These are phyloP conservation scores for Halictus quadricinctus DNA, from an alignment of 2,888 invertebrate species.

Conservation along the genomic window DNA sequence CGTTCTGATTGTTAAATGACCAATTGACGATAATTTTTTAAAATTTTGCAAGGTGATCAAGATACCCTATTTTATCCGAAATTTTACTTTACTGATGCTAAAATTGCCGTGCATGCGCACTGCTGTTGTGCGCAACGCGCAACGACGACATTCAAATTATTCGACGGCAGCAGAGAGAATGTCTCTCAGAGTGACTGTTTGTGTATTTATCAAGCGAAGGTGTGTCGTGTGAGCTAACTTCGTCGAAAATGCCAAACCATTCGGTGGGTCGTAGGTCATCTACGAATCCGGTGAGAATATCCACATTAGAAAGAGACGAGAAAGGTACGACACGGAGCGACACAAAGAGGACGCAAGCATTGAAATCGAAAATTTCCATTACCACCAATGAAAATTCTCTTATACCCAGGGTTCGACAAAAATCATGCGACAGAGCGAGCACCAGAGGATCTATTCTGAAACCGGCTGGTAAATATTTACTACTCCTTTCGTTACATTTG, in stretches of 20 bases:
- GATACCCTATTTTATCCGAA: too few relatives aligned
- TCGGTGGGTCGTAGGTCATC: constrained; percentile 70
- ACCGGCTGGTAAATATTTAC: constrained; percentile 62
- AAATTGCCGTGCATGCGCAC: too few relatives aligned
- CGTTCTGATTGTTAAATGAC: too few relatives aligned
- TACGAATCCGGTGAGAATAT: constrained; percentile 73
- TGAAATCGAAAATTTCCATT: constrained; percentile 60
- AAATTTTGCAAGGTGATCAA: too few relatives aligned
- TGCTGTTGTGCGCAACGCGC: too few relatives aligned
- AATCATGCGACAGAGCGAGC: constrained; percentile 70
- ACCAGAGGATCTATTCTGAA: constrained; percentile 69
- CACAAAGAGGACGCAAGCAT: constrained; percentile 58
- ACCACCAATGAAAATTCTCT: constrained; percentile 65
- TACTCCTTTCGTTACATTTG: neutral
- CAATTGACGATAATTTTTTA: too few relatives aligned
- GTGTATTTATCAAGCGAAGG: too few relatives aligned
- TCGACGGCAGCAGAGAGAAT: too few relatives aligned
- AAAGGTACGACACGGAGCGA: constrained; percentile 65
- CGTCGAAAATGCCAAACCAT: constrained; percentile 31
- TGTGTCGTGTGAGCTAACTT: neutral
- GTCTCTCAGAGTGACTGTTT: too few relatives aligned
- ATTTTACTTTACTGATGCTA: too few relatives aligned
- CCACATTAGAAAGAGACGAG: constrained; percentile 69
- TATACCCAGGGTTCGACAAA: constrained; percentile 74
- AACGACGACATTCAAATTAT: too few relatives aligned